Evolutionary conservation across 2,888 invertebrate species (phyloP), one percentile per base, ranked within the genome.

Genomic region (Dryadula phaetusa): DNA sequence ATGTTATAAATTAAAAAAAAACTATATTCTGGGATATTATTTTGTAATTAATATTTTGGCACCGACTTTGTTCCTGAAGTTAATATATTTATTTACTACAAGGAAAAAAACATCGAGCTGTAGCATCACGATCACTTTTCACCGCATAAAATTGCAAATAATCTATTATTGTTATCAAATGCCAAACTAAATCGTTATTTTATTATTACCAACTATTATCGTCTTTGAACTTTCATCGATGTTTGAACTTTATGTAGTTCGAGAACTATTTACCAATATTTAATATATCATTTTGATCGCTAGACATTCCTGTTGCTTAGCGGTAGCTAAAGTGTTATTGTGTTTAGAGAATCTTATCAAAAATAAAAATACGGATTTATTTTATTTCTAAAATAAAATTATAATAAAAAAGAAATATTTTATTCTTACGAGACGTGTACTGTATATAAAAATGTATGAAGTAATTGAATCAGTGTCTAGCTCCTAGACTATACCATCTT

Each of bases 221-320:
- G 69, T 70, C 71, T 71, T 67, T 71, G 73, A 74, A 67, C 70
- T 70, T 68, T 71, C 63, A 52, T 58, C 62, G 62, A 66, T 54
- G 37, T 52, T 28, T 70, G 64, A 72, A 64, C 61, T 63, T n/a
- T 56, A 56, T 22, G 62, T 67, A 69, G 67, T 64, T 20, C 18
- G 63, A 52, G 73, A 73, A 67, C 22, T 20, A 47, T 8, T 44
- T 44, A 18, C 7, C 18, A 44, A 44, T 44, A 44, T 16, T 16
- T 44, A 16, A 18, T 4, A 18, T 18, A 34, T 7, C 8, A 34
- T 34, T 34, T 34, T 34, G 32, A n/a, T n/a, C n/a, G n/a, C n/a
- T n/a, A n/a, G n/a, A n/a, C n/a, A n/a, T n/a, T n/a, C n/a, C n/a
- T n/a, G n/a, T n/a, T n/a, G n/a, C n/a, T n/a, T n/a, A n/a, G n/a